Evolutionary conservation across 2,113 vertebrate species (phyloP).

Genomic region (Nyctibius bracteatus): DNA sequence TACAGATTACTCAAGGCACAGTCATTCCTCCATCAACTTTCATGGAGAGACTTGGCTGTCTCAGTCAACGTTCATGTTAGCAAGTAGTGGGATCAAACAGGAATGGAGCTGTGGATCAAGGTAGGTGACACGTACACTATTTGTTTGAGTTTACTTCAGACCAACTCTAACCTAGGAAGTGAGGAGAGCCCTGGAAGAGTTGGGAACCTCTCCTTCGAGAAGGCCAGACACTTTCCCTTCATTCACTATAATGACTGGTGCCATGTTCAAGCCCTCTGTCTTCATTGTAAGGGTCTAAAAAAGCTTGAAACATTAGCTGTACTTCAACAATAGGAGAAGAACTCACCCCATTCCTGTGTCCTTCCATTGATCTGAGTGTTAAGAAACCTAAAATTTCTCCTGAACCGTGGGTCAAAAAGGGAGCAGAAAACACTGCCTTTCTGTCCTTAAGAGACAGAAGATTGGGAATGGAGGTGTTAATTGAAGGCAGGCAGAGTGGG

Average conservation of each 20-base stretch:
- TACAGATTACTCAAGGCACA: background rate
- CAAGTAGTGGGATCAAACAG: background rate
- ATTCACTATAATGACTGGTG: accelerated
- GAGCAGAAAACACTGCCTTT: background rate
- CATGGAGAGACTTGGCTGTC: background rate
- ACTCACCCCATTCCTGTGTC: background rate
- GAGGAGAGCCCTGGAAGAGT: background rate
- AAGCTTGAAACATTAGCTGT: background rate
- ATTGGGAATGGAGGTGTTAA: background rate
- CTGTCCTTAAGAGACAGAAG: background rate
- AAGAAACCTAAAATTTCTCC: background rate
- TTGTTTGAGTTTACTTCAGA: background rate
- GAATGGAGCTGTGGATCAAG: background rate
- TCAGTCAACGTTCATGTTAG: background rate
- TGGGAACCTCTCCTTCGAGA: background rate
- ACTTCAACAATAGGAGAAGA: background rate
- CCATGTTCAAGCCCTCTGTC: background rate
- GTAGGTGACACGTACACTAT: background rate
- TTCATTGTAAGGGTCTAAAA: background rate
- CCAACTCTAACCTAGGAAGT: background rate
- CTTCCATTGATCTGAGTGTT: background rate
- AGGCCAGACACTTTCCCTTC: background rate
- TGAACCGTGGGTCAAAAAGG: background rate
- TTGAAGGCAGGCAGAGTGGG: background rate
- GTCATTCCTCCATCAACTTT: background rate